phyloP scores from a whole-genome alignment of 2,113 vertebrate species.

The Macrotus californicus region DNA sequence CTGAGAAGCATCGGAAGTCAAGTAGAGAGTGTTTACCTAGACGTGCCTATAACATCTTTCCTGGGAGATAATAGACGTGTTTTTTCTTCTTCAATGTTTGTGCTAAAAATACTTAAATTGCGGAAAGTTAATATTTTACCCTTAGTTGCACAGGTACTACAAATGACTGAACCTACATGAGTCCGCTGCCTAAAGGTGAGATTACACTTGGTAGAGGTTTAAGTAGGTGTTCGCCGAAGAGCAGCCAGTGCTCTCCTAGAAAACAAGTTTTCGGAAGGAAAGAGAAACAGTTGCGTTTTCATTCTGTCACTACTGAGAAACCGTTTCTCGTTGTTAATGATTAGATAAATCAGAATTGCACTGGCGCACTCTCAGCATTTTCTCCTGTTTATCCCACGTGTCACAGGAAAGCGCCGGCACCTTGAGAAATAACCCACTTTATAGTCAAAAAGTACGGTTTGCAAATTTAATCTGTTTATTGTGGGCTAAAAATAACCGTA shows the following conservation, averaged over 20 bases:
- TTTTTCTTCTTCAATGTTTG: conserved; percentile 33
- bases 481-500: conserved; percentile 67
- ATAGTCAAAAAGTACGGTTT: conserved; percentile 62
- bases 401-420: conserved; percentile 62
- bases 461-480: conserved; percentile 67
- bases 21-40: conserved; percentile 7
- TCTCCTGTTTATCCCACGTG: conserved; percentile 66
- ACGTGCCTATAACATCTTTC: conserved; percentile 43
- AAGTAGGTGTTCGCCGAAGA: conserved; percentile 77
- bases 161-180: conserved; percentile 68
- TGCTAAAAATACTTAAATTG: conserved; percentile 69
- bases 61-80: conserved; percentile 12
- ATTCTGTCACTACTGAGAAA: conserved; percentile 75
- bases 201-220: conserved; percentile 73
- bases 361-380: conserved; percentile 68
- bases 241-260: conserved; percentile 65
- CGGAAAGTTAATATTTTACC: conserved; percentile 73
- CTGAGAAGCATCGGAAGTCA: conserved; percentile 53
- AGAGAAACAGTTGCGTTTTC: conserved; percentile 76
- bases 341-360: conserved; percentile 78
- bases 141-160: conserved; percentile 62
- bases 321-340: conserved; percentile 76
- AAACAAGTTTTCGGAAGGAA: conserved; percentile 76
- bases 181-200: conserved; percentile 68
- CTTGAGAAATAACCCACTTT: conserved; percentile 74